Conservation (phyloP, 1,140 invertebrate species). For the Steinernema feltiae region DNA sequence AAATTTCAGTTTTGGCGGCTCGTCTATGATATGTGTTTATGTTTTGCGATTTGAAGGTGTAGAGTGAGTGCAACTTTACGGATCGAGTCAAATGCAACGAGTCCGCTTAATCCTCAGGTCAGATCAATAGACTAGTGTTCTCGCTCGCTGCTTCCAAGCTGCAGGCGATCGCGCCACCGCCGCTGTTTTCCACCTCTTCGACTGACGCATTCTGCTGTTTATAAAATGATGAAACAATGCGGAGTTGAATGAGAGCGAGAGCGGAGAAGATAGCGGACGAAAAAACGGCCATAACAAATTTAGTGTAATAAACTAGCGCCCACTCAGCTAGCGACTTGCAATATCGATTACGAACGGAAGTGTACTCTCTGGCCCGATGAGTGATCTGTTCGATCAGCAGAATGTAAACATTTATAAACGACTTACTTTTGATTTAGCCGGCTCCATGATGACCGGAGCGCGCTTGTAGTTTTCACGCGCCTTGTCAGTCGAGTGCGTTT, state of each 20-base stretch:
- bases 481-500: background rate
- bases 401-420: slow-evolving; percentile 8
- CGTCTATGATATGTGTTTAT: too few species aligned
- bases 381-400: too few species aligned
- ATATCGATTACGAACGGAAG: slow-evolving; percentile 17
- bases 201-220: background rate
- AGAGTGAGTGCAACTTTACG: too few species aligned
- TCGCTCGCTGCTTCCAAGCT: too few species aligned
- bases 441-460: slow-evolving; percentile 46
- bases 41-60: too few species aligned
- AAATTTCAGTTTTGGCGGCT: too few species aligned
- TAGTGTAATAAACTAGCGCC: slow-evolving; percentile 17
- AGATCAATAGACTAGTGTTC: too few species aligned
- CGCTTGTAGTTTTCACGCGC: slow-evolving; percentile 35
- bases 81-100: too few species aligned
- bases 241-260: background rate
- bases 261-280: slow-evolving; percentile 3
- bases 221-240: slow-evolving; percentile 12
- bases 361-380: too few species aligned
- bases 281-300: slow-evolving; percentile 13
- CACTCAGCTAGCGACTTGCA: background rate
- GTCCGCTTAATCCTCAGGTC: too few species aligned
- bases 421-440: slow-evolving; percentile 49
- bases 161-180: background rate
- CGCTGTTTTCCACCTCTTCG: background rate